Base-by-base conservation (phyloP, 2,113 vertebrate species). In the Notarius quadriscutis region DNA sequence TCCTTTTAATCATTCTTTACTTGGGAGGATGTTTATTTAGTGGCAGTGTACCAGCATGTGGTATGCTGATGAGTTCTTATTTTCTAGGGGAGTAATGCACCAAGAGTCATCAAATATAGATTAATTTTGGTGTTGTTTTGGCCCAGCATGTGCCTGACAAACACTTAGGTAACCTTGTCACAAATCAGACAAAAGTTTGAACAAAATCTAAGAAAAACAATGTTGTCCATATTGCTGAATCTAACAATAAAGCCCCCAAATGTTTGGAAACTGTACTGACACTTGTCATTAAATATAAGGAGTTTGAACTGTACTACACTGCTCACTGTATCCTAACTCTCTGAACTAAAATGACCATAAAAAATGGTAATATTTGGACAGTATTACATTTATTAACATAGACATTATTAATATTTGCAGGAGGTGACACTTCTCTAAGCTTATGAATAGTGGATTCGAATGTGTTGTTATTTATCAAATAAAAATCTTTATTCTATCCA, bases 1-100 rank as follows among this genome's bases (percentile, higher is more conserved):
- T 91, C 57, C 80, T 41, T 87, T 62, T 75, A 12, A 25, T 57
- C 17, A 20, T 84, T 71, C 78, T 65, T 75, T 77, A 67, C 12
- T 83, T 50, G 10, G 53, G 25, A 60, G 51, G 84, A 30, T 89
- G 78, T 85, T 87, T 87, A 81, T 83, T 50, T 60, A 85, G 50
- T 81, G 41, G n/a, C 25, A 67, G 58, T 30, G 30, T 84, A 12
- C 48, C 84, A 82, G 48, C 51, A 80, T 74, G 84, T 55, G 67
- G 48, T 18, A 65, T 62, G 80, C 34, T 82, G 34, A 77, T 77
- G 62, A 85, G 57, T 65, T 75, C 75, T 22, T 41, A 74, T 81
- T 67, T 55, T 86, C 75, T 48, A 86, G 27, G 41, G 5, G 10
- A 74, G 63, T 20, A n/a, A 65, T 72, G 22, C 53, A 50, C 22